phyloP scores from a whole-genome alignment of 2,888 invertebrate genomes.

The Drosophila formosana region DNA sequence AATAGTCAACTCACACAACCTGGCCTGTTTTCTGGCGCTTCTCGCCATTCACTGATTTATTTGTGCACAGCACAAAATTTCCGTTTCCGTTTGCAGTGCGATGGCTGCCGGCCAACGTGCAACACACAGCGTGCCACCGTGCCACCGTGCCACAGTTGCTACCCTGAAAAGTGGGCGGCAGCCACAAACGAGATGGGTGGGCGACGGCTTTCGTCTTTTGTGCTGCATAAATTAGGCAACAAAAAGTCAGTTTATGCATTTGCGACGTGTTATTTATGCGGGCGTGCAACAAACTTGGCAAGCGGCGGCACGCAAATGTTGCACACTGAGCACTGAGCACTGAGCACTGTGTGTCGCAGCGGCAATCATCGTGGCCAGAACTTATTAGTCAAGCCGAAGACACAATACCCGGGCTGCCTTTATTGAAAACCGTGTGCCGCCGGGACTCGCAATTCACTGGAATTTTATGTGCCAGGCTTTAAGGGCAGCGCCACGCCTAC shows the following conservation, averaged over 20 bases:
- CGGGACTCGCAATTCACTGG: slow-evolving; percentile 21
- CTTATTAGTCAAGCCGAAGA: slow-evolving; percentile 72
- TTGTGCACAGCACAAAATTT: slow-evolving; percentile 80
- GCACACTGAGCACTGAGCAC: slow-evolving; percentile 49
- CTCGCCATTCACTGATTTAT: slow-evolving; percentile 68
- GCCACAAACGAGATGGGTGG: neutral
- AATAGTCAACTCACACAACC: slow-evolving; percentile 53
- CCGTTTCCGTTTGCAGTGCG: slow-evolving; percentile 62
- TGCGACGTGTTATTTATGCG: slow-evolving; percentile 80
- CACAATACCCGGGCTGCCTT: slow-evolving; percentile 44
- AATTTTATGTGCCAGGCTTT: slow-evolving; percentile 49
- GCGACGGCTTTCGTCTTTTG: slow-evolving; percentile 59
- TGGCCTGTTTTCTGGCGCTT: slow-evolving; percentile 47
- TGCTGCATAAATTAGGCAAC: slow-evolving; percentile 79
- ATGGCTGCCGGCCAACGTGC: slow-evolving; percentile 14
- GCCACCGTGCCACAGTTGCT: too few species aligned
- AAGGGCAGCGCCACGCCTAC: slow-evolving; percentile 39
- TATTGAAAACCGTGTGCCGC: slow-evolving; percentile 59
- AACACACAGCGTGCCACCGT: neutral
- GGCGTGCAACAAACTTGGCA: slow-evolving; percentile 74
- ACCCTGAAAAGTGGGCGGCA: neutral
- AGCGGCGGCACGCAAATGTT: slow-evolving; percentile 53
- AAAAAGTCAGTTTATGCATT: slow-evolving; percentile 80
- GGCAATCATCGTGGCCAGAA: slow-evolving; percentile 59
- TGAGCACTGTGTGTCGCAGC: slow-evolving; percentile 11